These are phyloP conservation scores for Leptinotarsa defecta DNA, from an alignment of 1,140 invertebrate genomes.

Conservation along the genomic window DNA sequence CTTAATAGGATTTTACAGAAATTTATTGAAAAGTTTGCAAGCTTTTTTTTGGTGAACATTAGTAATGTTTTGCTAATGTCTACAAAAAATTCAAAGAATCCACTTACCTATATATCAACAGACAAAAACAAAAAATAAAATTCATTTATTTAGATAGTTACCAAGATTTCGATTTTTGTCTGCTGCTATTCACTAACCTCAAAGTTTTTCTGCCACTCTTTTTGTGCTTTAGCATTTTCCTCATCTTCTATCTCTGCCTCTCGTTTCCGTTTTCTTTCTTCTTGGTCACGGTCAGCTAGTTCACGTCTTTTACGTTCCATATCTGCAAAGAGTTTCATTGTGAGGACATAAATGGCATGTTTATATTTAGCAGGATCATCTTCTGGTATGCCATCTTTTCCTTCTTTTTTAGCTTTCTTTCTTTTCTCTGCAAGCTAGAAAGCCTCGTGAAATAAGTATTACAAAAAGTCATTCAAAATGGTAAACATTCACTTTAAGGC, in stretches of 20 bases:
- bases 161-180: background rate
- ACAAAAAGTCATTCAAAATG: background rate
- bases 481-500: background rate
- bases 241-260: constrained; percentile 93
- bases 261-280: constrained; percentile 92
- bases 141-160: too few species aligned
- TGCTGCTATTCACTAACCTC: constrained; percentile 65
- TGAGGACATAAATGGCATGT: constrained; percentile 95
- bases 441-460: constrained; percentile 14
- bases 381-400: constrained; percentile 86
- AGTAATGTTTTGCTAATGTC: too few species aligned
- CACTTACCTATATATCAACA: too few species aligned
- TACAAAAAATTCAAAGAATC: too few species aligned
- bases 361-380: constrained; percentile 92
- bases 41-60: too few species aligned
- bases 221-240: constrained; percentile 84
- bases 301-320: constrained; percentile 88
- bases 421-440: constrained; percentile 89
- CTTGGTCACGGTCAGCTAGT: constrained; percentile 84
- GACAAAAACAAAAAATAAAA: too few species aligned
- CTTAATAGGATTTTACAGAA: too few species aligned
- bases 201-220: constrained; percentile 98
- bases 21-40: too few species aligned
- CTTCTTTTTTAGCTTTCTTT: constrained; percentile 94
- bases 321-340: constrained; percentile 98